Percentiles rank a stretch among this genome's conserved stretches.
Conservation (phyloP, 2,113 vertebrate species). For the Pionites leucogaster region DNA sequence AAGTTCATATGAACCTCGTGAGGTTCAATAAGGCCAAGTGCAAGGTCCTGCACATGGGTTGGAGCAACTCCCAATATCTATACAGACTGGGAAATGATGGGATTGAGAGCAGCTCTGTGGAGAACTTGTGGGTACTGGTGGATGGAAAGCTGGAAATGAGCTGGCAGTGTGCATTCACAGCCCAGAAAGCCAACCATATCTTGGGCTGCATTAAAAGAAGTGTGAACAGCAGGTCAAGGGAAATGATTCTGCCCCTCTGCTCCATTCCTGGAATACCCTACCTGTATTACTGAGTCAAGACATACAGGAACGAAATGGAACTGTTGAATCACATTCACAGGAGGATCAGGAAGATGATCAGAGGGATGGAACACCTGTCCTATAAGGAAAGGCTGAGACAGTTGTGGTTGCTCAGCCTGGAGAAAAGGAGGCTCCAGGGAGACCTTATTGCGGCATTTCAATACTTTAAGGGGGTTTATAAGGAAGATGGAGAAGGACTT, state of each 20-base stretch:
- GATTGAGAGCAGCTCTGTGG: background rate
- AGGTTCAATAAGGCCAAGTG: background rate
- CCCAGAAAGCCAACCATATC: background rate
- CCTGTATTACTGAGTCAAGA: background rate
- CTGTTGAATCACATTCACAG: rapidly evolving
- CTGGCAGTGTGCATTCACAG: no score
- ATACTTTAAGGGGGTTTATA: background rate
- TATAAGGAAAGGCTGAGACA: background rate
- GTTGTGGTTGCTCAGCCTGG: background rate
- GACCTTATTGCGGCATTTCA: background rate
- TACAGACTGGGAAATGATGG: background rate
- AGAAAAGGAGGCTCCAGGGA: background rate
- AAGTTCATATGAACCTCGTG: background rate
- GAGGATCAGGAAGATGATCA: background rate
- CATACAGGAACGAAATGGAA: background rate
- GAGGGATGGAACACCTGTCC: background rate
- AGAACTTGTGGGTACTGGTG: background rate
- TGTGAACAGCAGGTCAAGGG: rapidly evolving
- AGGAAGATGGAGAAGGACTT: background rate
- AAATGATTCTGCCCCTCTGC: background rate
- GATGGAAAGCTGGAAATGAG: background rate
- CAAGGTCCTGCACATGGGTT: background rate
- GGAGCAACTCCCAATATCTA: background rate
- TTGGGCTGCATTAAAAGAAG: background rate
- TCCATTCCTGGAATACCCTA: background rate